phyloP scores from a whole-genome alignment of 2,113 vertebrate species.

The Podarcis muralis region DNA sequence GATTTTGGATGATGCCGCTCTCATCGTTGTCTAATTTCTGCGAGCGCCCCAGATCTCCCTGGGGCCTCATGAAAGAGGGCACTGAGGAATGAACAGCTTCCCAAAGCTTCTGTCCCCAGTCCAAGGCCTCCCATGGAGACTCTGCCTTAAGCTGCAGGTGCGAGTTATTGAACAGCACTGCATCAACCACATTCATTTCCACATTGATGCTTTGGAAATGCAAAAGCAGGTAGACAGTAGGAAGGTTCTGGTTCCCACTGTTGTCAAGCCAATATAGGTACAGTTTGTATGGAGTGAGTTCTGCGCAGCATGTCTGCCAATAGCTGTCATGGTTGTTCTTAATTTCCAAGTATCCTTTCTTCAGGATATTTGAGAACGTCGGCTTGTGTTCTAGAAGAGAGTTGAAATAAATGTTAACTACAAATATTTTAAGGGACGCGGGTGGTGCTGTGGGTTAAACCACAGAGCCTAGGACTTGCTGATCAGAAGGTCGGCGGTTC shows the following conservation, averaged over 20 bases:
- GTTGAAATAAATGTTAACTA: constrained; percentile 25
- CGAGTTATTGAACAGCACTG: constrained; percentile 88
- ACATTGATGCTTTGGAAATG: constrained; percentile 89
- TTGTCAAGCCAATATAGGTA: constrained; percentile 89
- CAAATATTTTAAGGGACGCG: constrained; percentile 26
- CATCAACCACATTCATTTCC: constrained; percentile 86
- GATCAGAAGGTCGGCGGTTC: no score
- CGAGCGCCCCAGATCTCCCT: constrained; percentile 66
- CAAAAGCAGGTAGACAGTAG: constrained; percentile 84
- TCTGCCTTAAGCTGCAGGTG: constrained; percentile 88
- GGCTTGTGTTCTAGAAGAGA: constrained; percentile 81
- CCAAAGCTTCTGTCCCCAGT: constrained; percentile 93
- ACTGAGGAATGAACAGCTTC: constrained; percentile 80
- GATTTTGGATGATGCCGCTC: constrained; percentile 51
- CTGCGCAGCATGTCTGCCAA: constrained; percentile 89
- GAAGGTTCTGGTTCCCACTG: constrained; percentile 89
- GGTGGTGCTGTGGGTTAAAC: no score
- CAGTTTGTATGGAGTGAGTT: constrained; percentile 89
- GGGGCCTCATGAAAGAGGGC: constrained; percentile 65
- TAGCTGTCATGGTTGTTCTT: constrained; percentile 84
- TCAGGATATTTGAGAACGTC: constrained; percentile 85
- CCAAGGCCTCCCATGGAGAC: constrained; percentile 89
- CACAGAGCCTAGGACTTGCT: no score
- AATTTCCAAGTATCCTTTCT: constrained; percentile 91
- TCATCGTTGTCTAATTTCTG: constrained; percentile 60